phyloP scores from a whole-genome alignment of 2,113 vertebrate species.

The Columbina picui region DNA sequence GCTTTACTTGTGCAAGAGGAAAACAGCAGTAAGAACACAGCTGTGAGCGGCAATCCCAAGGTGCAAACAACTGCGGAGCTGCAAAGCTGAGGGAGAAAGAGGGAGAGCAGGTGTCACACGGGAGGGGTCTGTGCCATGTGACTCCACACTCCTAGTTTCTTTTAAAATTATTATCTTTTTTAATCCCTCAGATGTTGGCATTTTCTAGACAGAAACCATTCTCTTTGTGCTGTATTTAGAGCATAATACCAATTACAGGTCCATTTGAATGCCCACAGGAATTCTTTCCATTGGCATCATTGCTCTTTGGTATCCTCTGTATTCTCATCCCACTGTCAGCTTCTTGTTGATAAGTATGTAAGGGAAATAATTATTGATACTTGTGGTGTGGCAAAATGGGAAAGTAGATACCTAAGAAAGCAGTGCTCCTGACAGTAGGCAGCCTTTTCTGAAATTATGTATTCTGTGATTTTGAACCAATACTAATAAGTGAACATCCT shows the following conservation, averaged over 20 bases:
- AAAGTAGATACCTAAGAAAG: neutral
- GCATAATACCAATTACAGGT: neutral
- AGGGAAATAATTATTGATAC: neutral
- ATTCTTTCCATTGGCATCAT: neutral
- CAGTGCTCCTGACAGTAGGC: neutral
- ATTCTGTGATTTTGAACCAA: neutral
- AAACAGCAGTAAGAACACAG: neutral
- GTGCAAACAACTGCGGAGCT: neutral
- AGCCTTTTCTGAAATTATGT: neutral
- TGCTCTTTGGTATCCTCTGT: neutral
- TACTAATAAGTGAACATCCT: too few species aligned
- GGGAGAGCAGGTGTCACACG: accelerated
- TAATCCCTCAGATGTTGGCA: neutral
- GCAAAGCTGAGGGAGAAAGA: neutral
- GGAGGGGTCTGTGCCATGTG: neutral
- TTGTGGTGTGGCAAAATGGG: neutral
- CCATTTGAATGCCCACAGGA: neutral
- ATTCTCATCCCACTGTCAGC: neutral
- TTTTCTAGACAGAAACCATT: neutral
- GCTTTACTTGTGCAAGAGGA: neutral
- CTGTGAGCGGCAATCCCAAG: neutral
- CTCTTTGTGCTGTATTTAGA: neutral
- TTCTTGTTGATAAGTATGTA: neutral
- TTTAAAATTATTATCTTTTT: neutral
- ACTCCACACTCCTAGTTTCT: accelerated